Base-by-base conservation (phyloP, 2,113 vertebrate genomes). In the Lampris megalopsis region DNA sequence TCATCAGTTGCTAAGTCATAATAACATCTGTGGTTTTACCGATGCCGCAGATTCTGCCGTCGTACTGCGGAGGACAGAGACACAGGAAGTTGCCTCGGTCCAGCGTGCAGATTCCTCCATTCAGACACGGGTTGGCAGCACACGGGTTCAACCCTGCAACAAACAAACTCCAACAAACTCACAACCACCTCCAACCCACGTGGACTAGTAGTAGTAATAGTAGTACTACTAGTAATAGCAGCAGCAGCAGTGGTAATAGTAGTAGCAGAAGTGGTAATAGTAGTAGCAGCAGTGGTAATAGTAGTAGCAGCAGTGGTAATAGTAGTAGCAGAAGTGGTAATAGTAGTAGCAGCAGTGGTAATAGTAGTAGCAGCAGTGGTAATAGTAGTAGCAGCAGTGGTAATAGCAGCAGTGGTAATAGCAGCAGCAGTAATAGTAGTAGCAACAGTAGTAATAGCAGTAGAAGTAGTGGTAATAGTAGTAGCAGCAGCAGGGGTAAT, bases 61-160 rank as follows among this genome's bases (percentile, higher is more conserved):
- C 63, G 69, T 78, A 90, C 48, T 63, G 84, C 0, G 91, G 88
- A 35, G 87, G 81, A 69, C 91, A 92, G 5, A 91, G 82, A 79
- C 91, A 92, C 1, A 54, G 1, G 73, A 89, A 88, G 60, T 57
- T 11, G 47, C 64, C 83, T 45, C 74, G 62, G 13, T 89, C 85
- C 73, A 89, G 6, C 6, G 54, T 63, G 53, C 90, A 91, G 6
- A 81, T 36, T 1, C 89, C 89, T 42, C 87, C 81, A 0, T 91
- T 89, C 63, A 85, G 64, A 65, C 91, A 92, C 1, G 85, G 91
- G 66, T 88, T 90, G 2, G 37, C 77, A 3, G 0, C 3, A 59
- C 89, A 91, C 1, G 71, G 80, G 63, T 89, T 77, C 71, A 87
- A 69, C 68, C 85, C 90, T 91, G 56, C 4, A 2, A 72, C 73